These are phyloP conservation scores for Zingel zingel DNA, from an alignment of 2,113 vertebrate genomes.

Conservation along the genomic window DNA sequence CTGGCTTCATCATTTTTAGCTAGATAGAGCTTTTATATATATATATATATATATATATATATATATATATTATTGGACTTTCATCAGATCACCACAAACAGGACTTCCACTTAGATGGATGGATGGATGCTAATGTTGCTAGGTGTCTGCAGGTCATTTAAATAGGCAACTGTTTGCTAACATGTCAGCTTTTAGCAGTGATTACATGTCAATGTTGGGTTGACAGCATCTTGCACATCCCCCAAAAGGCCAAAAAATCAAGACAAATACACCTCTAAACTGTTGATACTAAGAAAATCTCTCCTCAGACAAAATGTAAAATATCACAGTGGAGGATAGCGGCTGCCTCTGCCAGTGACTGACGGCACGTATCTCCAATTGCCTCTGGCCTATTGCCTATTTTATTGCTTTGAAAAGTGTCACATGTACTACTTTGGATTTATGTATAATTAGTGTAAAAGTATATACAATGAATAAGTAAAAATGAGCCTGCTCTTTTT, in stretches of 20 bases:
- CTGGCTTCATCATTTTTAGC: no score
- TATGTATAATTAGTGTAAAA: slow-evolving; percentile 37
- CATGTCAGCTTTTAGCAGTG: background rate
- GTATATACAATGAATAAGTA: background rate
- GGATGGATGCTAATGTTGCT: background rate
- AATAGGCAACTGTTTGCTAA: background rate
- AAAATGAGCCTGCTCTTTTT: background rate
- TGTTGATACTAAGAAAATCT: slow-evolving; percentile 11
- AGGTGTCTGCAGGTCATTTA: background rate
- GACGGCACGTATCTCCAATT: background rate
- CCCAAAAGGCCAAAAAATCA: background rate
- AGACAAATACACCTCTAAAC: background rate
- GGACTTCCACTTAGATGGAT: no score
- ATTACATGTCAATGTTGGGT: background rate
- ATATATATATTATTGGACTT: background rate
- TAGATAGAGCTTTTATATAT: no score
- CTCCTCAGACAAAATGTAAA: slow-evolving; percentile 13
- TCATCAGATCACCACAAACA: background rate
- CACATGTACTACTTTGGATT: slow-evolving; percentile 6
- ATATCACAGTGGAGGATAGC: background rate
- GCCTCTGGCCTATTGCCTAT: background rate
- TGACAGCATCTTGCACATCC: background rate
- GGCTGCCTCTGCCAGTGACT: background rate
- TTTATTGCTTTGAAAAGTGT: slow-evolving; percentile 4
- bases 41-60: no score